Conservation (phyloP, 2,888 invertebrate species). For the Calameuta idolon region DNA sequence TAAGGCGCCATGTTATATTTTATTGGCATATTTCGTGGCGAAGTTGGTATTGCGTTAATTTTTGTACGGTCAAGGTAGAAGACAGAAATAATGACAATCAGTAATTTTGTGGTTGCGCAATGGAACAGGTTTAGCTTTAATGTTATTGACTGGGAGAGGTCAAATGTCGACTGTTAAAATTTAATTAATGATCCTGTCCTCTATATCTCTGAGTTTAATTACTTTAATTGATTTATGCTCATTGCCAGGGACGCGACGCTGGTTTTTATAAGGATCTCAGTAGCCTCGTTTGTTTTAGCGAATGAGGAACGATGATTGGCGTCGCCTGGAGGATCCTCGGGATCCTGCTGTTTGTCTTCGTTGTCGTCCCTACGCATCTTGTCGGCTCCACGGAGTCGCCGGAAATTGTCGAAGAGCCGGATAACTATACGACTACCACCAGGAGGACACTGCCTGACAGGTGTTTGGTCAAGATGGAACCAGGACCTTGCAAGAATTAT, state of each 20-base stretch:
- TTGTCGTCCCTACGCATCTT: constrained; percentile 34
- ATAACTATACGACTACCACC: constrained; percentile 36
- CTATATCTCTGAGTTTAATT: neutral
- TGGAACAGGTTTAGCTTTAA: neutral
- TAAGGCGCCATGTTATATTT: neutral
- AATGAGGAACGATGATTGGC: constrained; percentile 57
- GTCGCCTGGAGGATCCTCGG: constrained; percentile 52
- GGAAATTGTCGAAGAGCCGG: constrained; percentile 41
- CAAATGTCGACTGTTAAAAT: neutral
- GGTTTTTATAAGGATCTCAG: neutral
- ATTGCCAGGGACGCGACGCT: neutral
- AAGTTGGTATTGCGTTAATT: neutral
- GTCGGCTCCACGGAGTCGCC: constrained; percentile 34
- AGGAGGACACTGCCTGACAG: constrained; percentile 59
- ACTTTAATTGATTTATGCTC: neutral
- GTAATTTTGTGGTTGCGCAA: neutral
- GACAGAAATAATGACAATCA: neutral
- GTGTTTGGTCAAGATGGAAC: constrained; percentile 68
- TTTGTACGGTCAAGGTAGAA: neutral
- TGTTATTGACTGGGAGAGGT: neutral
- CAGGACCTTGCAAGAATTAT: constrained; percentile 74
- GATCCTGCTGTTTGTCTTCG: constrained; percentile 51
- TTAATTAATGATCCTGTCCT: neutral
- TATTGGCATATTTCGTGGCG: neutral
- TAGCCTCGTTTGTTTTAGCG: constrained; percentile 32